Percentiles rank a stretch among this genome's conserved stretches.
Conservation (phyloP, 2,113 vertebrate genomes). For the Platichthys flesus region DNA sequence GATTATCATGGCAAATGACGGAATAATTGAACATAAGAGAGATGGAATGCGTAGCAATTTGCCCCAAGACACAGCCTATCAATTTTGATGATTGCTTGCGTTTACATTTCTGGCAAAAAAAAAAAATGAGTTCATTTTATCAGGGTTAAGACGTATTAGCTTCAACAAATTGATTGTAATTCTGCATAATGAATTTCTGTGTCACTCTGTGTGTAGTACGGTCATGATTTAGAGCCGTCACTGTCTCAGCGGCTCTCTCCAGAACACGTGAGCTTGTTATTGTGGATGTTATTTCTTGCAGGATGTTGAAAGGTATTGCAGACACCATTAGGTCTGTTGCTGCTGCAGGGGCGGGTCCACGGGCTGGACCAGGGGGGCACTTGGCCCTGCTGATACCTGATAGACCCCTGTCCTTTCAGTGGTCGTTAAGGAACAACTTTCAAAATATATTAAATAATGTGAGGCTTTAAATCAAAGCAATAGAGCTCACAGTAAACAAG, state of each 20-base stretch:
- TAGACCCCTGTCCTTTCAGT: background rate
- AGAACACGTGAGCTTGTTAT: background rate
- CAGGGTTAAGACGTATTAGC: constrained; percentile 46
- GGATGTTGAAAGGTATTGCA: background rate
- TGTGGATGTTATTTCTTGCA: background rate
- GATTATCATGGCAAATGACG: constrained; percentile 53
- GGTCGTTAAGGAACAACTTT: too few species aligned
- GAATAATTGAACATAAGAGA: constrained; percentile 55
- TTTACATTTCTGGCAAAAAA: constrained; percentile 53
- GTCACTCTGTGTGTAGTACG: constrained; percentile 12
- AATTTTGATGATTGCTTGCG: constrained; percentile 53
- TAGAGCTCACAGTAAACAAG: background rate
- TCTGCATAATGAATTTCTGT: constrained; percentile 39
- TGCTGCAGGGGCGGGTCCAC: too few species aligned
- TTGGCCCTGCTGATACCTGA: too few species aligned
- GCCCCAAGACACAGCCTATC: constrained; percentile 43
- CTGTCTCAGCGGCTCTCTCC: background rate
- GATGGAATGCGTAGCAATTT: constrained; percentile 36
- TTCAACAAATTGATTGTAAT: constrained; percentile 57
- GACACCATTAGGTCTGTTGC: background rate
- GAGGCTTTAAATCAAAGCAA: too few species aligned
- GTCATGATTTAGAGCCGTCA: constrained; percentile 15
- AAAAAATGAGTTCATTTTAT: constrained; percentile 29
- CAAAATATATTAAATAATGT: too few species aligned
- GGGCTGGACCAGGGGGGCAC: too few species aligned